Percentiles rank a stretch among this genome's conserved stretches.
phyloP scores from a whole-genome alignment of 2,113 vertebrate genomes.

The Forbesichthys agassizii region DNA sequence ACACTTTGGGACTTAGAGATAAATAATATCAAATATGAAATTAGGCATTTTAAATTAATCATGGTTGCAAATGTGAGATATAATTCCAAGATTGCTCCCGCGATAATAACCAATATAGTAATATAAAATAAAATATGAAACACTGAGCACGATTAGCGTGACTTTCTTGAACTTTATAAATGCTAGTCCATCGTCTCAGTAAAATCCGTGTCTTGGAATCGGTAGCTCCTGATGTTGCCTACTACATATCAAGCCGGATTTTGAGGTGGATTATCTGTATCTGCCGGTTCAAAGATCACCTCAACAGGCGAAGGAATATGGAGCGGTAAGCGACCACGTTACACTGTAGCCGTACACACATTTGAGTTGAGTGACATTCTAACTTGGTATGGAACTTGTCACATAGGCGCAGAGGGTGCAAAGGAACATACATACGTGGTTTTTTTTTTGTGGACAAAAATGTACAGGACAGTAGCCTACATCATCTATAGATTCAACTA shows the following conservation, averaged over 20 bases:
- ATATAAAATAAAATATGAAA: too few species aligned
- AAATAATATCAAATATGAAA: conserved; percentile 1
- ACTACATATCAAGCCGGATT: background rate
- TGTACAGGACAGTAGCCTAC: background rate
- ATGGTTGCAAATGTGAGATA: conserved; percentile 9
- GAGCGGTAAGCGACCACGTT: conserved; percentile 40
- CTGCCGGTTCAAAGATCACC: conserved; percentile 61
- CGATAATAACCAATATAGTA: background rate
- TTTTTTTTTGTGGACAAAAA: too few species aligned
- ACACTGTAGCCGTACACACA: conserved; percentile 9
- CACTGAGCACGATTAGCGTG: too few species aligned
- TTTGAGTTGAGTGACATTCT: conserved; percentile 27
- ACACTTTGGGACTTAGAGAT: background rate
- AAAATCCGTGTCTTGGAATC: background rate
- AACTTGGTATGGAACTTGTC: conserved; percentile 27
- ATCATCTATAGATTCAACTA: background rate
- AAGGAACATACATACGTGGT: too few species aligned
- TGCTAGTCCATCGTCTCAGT: too few species aligned
- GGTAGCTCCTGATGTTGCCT: background rate
- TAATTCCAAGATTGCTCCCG: background rate
- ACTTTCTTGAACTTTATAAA: too few species aligned
- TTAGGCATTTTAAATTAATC: background rate
- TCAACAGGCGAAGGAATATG: conserved; percentile 7
- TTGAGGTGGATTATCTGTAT: background rate
- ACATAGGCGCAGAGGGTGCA: background rate